Evolutionary conservation across 2,888 invertebrate genomes (phyloP), one percentile per base, ranked within the genome.

Genomic region (Phaonia tiefii): DNA sequence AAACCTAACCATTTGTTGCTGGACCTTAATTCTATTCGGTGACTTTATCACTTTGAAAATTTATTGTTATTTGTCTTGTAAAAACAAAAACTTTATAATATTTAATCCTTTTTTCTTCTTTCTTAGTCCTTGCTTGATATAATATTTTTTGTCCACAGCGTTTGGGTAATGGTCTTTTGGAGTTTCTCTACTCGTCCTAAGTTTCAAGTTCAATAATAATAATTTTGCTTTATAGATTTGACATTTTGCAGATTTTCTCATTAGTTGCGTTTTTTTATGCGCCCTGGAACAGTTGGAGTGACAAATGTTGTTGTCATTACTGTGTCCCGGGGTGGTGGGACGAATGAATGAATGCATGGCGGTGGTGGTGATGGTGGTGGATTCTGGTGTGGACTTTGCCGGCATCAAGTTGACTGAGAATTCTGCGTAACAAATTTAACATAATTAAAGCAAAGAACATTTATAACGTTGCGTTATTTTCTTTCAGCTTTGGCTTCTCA

Each of bases 371-470:
- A 20, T 11, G 58, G 58, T 58, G 31, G 31, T 31, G 31, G 31
- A 31, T 31, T 15, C 31, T 39, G 60, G 60, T 8, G n/a, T n/a
- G n/a, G n/a, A n/a, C n/a, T 20, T 10, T 17, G 60, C 31, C 39
- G 60, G 39, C 60, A 10, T 58, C 20, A n/a, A 44, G 39, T 70
- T 75, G 44, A 74, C 56, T n/a, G 44, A 79, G 74, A 84, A 82
- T 81, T 78, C 83, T 73, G 83, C 84, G 79, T 83, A 72, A 60
- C 81, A 75, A 84, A 85, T 84, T 82, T 49, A 37, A 78, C 72
- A 75, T 82, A 84, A 85, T 82, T 80, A 83, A 84, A 83, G 54
- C 37, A 66, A 58, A 75, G 73, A 74, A 78, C 72, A 81, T 75
- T 81, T 80, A 66, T 80, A 76, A 63, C 63, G 42, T 74, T 74